Conservation (phyloP, 1,140 invertebrate species). For the Drosophila tropicalis region DNA sequence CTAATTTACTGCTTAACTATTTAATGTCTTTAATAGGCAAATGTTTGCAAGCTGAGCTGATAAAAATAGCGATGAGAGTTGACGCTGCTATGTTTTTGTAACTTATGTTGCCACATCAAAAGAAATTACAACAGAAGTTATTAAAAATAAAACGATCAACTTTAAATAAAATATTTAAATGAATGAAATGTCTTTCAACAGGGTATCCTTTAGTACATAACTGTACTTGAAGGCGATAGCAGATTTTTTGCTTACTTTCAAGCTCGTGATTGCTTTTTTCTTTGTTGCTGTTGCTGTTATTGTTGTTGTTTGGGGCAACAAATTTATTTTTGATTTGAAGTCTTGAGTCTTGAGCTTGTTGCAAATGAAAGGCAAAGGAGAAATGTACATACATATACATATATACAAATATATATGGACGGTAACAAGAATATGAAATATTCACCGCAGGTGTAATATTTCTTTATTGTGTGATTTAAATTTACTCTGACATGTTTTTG, state of each 20-base stretch:
- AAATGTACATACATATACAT: not conserved
- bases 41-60: too few species aligned
- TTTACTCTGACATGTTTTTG: conserved; percentile 42
- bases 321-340: conserved; percentile 65
- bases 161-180: not conserved
- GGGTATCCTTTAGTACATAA: not conserved
- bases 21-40: too few species aligned
- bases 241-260: not conserved
- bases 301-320: conserved; percentile 2
- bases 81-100: too few species aligned
- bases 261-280: conserved; percentile 71
- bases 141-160: too few species aligned
- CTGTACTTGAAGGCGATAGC: not conserved
- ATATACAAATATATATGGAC: not conserved
- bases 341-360: conserved; percentile 30
- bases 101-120: too few species aligned
- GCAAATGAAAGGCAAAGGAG: conserved; percentile 38
- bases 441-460: conserved; percentile 76
- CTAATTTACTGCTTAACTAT: too few species aligned
- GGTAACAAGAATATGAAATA: conserved; percentile 52
- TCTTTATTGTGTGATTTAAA: conserved; percentile 71
- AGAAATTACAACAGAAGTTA: too few species aligned
- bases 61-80: too few species aligned
- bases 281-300: conserved; percentile 7
- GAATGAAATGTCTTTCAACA: not conserved